Evolutionary conservation across 2,888 invertebrate genomes (phyloP), one percentile per base, ranked within the genome.

Genomic region (Podotricha telesiphe): DNA sequence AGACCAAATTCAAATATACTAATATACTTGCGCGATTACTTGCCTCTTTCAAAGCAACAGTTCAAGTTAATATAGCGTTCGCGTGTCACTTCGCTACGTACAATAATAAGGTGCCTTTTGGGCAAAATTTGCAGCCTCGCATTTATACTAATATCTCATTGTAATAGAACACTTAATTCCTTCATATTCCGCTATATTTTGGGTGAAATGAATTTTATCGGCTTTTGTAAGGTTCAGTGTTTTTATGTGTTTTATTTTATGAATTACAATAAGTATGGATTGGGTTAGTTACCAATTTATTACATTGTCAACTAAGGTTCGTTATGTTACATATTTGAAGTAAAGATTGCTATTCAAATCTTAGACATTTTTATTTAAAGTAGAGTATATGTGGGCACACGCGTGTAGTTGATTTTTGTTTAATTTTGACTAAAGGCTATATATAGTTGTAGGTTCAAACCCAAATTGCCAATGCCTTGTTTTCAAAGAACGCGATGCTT

Each of bases 91-190:
- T 62, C 48, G 48, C 48, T 48, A 19, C 48, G 34, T 48, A 34
- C 74, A 77, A 82, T 85, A 86, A 87, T 84, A 82, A 82, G 82
- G 77, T 77, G 79, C 80, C 78, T 83, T 83, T 78, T 75, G 74
- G 74, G 76, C 77, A 80, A 84, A 82, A 59, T 59, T 59, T 59
- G 59, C 17, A 45, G 78, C 28, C 65, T 67, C 70, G 67, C 73
- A 70, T 71, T 70, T 71, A 68, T 73, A 59, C 64, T 69, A 68
- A 73, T 71, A 58, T 50, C 67, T 56, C 58, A 64, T 68, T 67
- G 64, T 68, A 64, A 70, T 59, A 67, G 48, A 61, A 61, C 45
- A 64, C 55, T 64, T 72, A 72, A 72, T 67, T 65, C 64, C 15
- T 55, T 63, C 42, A 61, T 58, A 62, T 53, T 51, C 50, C 50